These are phyloP conservation scores for Ctenomys sociabilis DNA, from an alignment of 2,113 vertebrate species.

Conservation along the genomic window DNA sequence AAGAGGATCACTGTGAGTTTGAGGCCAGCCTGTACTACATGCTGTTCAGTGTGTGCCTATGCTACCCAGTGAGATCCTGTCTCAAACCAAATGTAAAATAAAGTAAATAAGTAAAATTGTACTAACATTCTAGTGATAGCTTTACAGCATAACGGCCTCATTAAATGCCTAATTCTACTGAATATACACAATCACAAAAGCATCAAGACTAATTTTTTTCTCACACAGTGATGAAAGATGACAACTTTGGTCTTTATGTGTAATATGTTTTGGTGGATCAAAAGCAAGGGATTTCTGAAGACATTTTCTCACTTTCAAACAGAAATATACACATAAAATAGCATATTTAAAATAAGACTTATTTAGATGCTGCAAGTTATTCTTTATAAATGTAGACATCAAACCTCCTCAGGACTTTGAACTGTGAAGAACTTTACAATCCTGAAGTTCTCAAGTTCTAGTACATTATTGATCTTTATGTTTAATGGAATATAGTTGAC, in stretches of 20 bases:
- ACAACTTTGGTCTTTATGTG: constrained; percentile 17
- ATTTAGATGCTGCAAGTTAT: not conserved
- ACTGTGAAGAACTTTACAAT: not conserved
- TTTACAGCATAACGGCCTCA: not conserved
- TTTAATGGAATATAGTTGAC: not conserved
- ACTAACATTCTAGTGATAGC: not conserved
- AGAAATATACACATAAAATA: not conserved
- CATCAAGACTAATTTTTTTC: constrained; percentile 25
- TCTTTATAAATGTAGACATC: not conserved
- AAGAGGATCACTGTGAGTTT: not conserved
- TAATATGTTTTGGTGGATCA: constrained; percentile 1
- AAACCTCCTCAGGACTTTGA: not conserved
- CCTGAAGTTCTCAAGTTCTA: constrained; percentile 10
- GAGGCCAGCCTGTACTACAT: not conserved
- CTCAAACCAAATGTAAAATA: not conserved
- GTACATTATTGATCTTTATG: not conserved
- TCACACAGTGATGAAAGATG: constrained; percentile 4
- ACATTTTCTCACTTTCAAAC: constrained; percentile 24
- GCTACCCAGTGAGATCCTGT: not conserved
- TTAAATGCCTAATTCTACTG: constrained; percentile 17
- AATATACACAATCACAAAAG: not conserved
- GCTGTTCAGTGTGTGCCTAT: too few species aligned
- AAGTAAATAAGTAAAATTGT: not conserved
- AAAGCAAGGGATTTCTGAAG: constrained; percentile 14
- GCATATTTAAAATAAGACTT: not conserved